Conservation (phyloP, 2,888 invertebrate species). For the Limnephilus rhombicus region DNA sequence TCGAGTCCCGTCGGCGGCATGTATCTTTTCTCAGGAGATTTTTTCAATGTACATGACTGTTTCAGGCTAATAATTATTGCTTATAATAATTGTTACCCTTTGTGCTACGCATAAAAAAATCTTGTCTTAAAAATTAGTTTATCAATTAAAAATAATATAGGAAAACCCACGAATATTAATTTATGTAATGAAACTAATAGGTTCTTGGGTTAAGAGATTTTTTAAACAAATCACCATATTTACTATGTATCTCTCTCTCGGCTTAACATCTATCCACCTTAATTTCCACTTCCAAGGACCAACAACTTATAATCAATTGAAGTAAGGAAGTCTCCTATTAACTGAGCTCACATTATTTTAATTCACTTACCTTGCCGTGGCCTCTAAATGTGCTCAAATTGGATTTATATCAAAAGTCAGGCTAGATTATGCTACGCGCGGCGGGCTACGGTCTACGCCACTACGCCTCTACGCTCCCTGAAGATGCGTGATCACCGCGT, state of each 20-base stretch:
- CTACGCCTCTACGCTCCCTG: slow-evolving; percentile 6
- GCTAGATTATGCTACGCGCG: not conserved
- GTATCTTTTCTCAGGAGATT: too few species aligned
- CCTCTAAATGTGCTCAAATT: slow-evolving; percentile 11
- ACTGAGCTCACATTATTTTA: not conserved
- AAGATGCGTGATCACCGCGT: slow-evolving; percentile 2
- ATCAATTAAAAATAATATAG: too few species aligned
- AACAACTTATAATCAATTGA: not conserved
- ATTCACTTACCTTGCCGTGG: not conserved
- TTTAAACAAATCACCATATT: not conserved
- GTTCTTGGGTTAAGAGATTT: not conserved
- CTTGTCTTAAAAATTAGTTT: too few species aligned
- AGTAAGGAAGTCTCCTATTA: not conserved
- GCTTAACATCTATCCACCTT: not conserved
- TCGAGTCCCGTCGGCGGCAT: too few species aligned
- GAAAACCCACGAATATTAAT: not conserved
- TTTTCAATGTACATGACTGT: too few species aligned
- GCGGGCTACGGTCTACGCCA: not conserved
- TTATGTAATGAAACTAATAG: not conserved
- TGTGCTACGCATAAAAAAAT: too few species aligned
- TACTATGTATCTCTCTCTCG: not conserved
- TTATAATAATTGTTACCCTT: too few species aligned
- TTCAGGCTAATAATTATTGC: too few species aligned
- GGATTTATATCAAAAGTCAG: not conserved
- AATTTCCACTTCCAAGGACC: not conserved